A percentile compares a stretch with the other conserved stretches of the same genome.
Conservation (phyloP, 2,797 vertebrate species). For the Yasuhikotakia modesta region DNA sequence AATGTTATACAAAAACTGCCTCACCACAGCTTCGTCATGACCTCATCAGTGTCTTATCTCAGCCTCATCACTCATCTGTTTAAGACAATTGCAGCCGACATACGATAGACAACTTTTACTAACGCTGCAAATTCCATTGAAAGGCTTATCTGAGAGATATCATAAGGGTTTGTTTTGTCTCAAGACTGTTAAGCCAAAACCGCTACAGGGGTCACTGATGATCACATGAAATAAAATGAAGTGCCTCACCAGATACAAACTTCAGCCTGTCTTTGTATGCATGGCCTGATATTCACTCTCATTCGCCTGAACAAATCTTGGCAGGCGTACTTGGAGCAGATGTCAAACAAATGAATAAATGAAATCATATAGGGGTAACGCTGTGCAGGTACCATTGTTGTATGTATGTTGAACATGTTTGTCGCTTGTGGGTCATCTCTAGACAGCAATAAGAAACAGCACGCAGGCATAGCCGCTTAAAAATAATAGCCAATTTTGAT, state of each 20-base stretch:
- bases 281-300: neutral
- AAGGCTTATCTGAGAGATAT: constrained; percentile 34
- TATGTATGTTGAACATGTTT: neutral
- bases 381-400: neutral
- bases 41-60: constrained; percentile 17
- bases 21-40: constrained; percentile 3
- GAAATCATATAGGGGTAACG: neutral
- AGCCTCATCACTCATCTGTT: neutral
- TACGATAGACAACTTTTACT: constrained; percentile 7
- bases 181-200: constrained; percentile 25
- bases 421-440: neutral
- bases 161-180: constrained; percentile 29
- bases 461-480: no score
- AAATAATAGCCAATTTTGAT: neutral
- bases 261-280: constrained; percentile 1
- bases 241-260: constrained; percentile 2
- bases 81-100: constrained; percentile 1
- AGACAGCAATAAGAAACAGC: neutral
- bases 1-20: neutral
- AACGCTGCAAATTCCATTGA: constrained; percentile 8
- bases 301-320: constrained; percentile 11
- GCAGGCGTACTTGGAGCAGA: neutral
- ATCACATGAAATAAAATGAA: constrained; percentile 31
- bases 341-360: constrained; percentile 19
- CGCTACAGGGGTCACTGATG: constrained; percentile 7